A percentile compares a stretch with the other conserved stretches of the same genome.
phyloP scores from a whole-genome alignment of 2,888 invertebrate species.

The Gordius sp. region DNA sequence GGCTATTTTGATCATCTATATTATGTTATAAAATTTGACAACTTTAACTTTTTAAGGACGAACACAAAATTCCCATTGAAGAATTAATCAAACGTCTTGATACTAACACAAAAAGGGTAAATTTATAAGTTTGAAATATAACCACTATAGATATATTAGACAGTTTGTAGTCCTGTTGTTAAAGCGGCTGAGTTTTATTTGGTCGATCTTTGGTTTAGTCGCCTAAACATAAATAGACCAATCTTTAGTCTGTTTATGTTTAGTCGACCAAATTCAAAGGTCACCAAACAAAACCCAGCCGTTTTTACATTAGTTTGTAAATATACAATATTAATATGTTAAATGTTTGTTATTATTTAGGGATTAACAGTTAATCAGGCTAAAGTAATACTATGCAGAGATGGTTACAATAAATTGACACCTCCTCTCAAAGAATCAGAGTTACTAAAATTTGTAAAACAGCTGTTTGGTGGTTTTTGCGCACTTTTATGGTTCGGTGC shows the following conservation, averaged over 20 bases:
- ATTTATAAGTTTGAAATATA: conserved; percentile 24
- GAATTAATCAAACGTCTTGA: conserved; percentile 85
- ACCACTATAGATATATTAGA: too few relatives aligned
- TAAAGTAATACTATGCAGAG: not conserved
- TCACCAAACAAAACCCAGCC: too few relatives aligned
- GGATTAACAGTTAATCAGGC: not conserved
- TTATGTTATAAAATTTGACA: not conserved
- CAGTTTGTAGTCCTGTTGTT: too few relatives aligned
- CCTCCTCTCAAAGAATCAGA: not conserved
- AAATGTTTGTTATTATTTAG: too few relatives aligned
- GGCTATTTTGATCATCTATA: not conserved
- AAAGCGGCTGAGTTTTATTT: too few relatives aligned
- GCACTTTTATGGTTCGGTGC: not conserved
- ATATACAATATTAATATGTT: conserved; percentile 16
- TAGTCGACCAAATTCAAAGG: too few relatives aligned
- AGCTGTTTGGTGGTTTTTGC: not conserved
- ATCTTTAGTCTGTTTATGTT: too few relatives aligned
- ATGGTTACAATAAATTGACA: not conserved
- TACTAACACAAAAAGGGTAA: conserved; percentile 84
- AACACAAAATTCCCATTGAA: conserved; percentile 83
- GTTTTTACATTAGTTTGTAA: not conserved
- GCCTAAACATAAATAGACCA: too few relatives aligned
- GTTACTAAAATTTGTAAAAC: not conserved
- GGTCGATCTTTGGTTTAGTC: too few relatives aligned
- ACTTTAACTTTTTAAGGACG: conserved; percentile 37